phyloP scores from a whole-genome alignment of 2,113 vertebrate genomes.

The Salvator merianae region DNA sequence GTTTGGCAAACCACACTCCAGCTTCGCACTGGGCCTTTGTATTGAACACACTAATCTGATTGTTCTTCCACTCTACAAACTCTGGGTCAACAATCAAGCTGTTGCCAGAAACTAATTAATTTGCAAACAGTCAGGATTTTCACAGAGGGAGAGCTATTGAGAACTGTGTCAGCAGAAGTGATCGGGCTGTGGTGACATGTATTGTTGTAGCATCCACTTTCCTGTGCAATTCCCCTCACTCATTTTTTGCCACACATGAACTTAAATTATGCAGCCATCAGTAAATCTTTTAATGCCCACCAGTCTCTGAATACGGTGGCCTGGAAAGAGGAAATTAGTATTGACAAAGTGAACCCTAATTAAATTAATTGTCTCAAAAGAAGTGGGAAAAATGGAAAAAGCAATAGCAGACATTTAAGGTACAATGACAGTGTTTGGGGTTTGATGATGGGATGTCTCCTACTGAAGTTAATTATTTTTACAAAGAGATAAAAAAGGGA shows the following conservation, averaged over 20 bases:
- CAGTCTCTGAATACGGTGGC: constrained; percentile 61
- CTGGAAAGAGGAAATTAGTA: constrained; percentile 72
- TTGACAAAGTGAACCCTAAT: constrained; percentile 70
- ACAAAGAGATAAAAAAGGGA: not conserved
- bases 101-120: constrained; percentile 86
- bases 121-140: constrained; percentile 83
- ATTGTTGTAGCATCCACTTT: constrained; percentile 78
- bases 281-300: constrained; percentile 72
- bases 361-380: constrained; percentile 59
- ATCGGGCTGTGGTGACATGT: constrained; percentile 76
- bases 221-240: constrained; percentile 75
- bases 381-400: constrained; percentile 35
- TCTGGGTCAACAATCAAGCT: constrained; percentile 84
- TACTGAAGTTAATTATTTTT: constrained; percentile 49
- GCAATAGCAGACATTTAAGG: constrained; percentile 40
- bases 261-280: constrained; percentile 78
- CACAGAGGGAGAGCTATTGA: constrained; percentile 82
- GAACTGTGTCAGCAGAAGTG: constrained; percentile 76
- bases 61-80: constrained; percentile 84
- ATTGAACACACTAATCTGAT: constrained; percentile 82
- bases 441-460: not conserved
- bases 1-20: constrained; percentile 77
- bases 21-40: constrained; percentile 74
- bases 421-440: constrained; percentile 34
- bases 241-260: constrained; percentile 77